phyloP scores from a whole-genome alignment of 2,888 invertebrate species.

The Andrena minutula region DNA sequence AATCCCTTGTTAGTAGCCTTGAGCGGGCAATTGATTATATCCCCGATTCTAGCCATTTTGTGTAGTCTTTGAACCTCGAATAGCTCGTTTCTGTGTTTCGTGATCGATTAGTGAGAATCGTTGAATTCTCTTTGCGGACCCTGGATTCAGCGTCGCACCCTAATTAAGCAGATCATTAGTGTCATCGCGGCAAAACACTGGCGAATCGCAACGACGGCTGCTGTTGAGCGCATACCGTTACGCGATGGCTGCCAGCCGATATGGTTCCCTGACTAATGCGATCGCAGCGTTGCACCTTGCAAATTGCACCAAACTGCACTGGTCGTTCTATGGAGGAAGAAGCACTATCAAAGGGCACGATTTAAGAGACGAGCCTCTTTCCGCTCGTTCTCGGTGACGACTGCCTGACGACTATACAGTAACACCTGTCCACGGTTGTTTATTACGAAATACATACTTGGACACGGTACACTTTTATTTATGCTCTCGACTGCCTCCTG shows the following conservation, averaged over 20 bases:
- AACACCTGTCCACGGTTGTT: constrained; percentile 68
- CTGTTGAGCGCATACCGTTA: constrained; percentile 80
- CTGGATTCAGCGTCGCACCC: constrained; percentile 73
- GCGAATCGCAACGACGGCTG: constrained; percentile 77
- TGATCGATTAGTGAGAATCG: constrained; percentile 40
- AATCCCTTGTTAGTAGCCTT: no score
- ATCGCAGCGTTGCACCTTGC: constrained; percentile 83
- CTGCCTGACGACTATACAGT: constrained; percentile 57
- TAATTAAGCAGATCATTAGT: constrained; percentile 84
- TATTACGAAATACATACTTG: constrained; percentile 10
- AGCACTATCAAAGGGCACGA: constrained; percentile 74
- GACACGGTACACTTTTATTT: constrained; percentile 22
- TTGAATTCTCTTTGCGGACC: constrained; percentile 32
- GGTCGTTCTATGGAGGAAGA: constrained; percentile 58
- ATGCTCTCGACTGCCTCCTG: background rate
- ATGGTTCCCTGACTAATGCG: constrained; percentile 84
- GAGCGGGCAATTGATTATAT: no score
- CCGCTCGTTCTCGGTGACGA: constrained; percentile 57
- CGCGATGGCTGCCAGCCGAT: constrained; percentile 82
- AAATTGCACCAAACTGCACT: constrained; percentile 79
- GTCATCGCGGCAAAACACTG: constrained; percentile 74
- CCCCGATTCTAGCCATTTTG: no score
- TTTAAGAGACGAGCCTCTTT: constrained; percentile 68
- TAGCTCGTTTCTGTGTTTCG: background rate
- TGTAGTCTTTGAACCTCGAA: background rate